A percentile compares a stretch with the other conserved stretches of the same genome.
Evolutionary conservation across 2,888 invertebrate genomes (phyloP).

Genomic region (Acanthoscelides obtectus): DNA sequence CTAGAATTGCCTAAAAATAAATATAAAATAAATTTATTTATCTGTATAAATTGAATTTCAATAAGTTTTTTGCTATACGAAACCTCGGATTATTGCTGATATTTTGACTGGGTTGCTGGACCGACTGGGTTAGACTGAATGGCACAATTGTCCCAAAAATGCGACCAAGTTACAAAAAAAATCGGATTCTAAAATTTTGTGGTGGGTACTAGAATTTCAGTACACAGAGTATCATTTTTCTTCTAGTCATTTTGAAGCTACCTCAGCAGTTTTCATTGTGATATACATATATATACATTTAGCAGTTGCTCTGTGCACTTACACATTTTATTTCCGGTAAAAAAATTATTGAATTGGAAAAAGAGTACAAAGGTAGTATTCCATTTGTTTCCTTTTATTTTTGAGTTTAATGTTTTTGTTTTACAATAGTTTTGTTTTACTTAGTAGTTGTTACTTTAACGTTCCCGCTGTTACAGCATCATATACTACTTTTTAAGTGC

Average conservation of each 20-base stretch:
- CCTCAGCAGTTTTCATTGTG: constrained; percentile 29
- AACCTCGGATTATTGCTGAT: too few relatives aligned
- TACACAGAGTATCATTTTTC: constrained; percentile 17
- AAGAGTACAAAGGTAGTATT: constrained; percentile 7
- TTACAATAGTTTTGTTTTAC: neutral
- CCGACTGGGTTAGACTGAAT: neutral
- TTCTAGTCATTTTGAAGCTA: constrained; percentile 29
- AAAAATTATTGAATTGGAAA: constrained; percentile 12
- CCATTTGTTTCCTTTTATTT: neutral
- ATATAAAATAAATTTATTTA: too few relatives aligned
- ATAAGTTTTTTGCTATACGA: too few relatives aligned
- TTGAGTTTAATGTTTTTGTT: neutral
- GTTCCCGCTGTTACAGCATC: neutral
- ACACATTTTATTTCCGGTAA: constrained; percentile 7
- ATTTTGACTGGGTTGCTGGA: neutral
- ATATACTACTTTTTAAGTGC: neutral
- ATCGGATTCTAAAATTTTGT: constrained; percentile 5
- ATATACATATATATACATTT: constrained; percentile 15
- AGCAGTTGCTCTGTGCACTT: constrained; percentile 7
- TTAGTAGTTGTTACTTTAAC: neutral
- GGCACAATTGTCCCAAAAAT: constrained; percentile 7
- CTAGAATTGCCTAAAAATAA: too few relatives aligned
- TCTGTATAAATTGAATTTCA: too few relatives aligned
- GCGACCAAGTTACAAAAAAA: constrained; percentile 4
- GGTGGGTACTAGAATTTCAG: constrained; percentile 20